phyloP scores from a whole-genome alignment of 2,797 vertebrate genomes.

The Notoglanidium macrostoma region DNA sequence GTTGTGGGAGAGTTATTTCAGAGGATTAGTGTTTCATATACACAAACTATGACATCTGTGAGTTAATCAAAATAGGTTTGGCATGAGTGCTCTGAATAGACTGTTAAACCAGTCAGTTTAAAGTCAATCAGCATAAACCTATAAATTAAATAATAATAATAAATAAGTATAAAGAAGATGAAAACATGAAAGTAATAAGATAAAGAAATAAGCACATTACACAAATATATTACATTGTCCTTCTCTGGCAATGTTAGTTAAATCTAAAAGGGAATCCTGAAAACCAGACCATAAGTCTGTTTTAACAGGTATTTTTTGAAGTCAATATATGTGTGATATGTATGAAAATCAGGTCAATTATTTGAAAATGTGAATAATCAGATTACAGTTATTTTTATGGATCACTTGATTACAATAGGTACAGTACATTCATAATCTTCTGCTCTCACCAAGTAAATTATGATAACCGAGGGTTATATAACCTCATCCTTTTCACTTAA shows the following conservation, averaged over 20 bases:
- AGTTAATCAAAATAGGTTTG: constrained; percentile 25
- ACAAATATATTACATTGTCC: neutral
- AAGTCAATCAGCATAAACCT: constrained; percentile 16
- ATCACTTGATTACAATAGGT: neutral
- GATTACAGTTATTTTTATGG: neutral
- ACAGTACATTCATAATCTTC: neutral
- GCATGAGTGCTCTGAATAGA: neutral
- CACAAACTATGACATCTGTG: constrained; percentile 22
- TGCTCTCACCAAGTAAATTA: neutral
- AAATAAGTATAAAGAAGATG: neutral
- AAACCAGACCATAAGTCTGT: neutral
- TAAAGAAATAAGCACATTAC: neutral
- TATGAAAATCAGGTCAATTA: neutral
- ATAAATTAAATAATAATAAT: neutral
- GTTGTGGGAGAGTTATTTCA: constrained; percentile 27
- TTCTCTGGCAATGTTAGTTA: neutral
- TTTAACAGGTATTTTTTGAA: neutral
- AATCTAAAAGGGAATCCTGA: neutral
- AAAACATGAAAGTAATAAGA: neutral
- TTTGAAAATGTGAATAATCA: neutral
- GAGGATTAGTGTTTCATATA: constrained; percentile 31
- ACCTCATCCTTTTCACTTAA: neutral
- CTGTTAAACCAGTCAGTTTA: neutral
- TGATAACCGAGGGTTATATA: neutral
- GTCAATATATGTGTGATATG: neutral